Evolutionary conservation across 2,888 invertebrate species (phyloP).

Genomic region (Rotaria magnacalcarata): DNA sequence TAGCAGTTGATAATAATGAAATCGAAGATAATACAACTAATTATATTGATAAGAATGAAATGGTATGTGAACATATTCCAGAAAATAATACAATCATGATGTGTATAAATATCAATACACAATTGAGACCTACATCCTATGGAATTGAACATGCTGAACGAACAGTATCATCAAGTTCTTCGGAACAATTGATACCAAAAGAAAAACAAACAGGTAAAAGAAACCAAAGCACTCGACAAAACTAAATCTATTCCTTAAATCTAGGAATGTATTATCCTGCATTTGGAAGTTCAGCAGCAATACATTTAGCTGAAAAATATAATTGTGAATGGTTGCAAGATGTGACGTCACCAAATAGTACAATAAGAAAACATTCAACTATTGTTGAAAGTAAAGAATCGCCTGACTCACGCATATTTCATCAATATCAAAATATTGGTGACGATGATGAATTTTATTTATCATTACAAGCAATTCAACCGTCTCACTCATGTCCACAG

Average conservation of each 20-base stretch:
- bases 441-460: slow-evolving; percentile 21
- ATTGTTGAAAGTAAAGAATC: background rate
- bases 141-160: background rate
- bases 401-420: background rate
- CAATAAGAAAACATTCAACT: background rate
- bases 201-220: slow-evolving; percentile 28
- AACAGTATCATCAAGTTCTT: background rate
- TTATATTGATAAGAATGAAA: background rate
- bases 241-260: background rate
- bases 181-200: slow-evolving; percentile 18
- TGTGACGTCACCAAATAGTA: background rate
- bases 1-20: background rate
- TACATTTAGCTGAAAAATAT: slow-evolving; percentile 26
- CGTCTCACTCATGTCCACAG: background rate
- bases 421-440: background rate
- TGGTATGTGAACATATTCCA: background rate
- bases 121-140: background rate
- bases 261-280: slow-evolving; percentile 11
- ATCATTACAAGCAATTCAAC: background rate
- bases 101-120: background rate
- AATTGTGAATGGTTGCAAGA: slow-evolving; percentile 21
- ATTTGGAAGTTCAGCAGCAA: background rate
- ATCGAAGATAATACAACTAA: background rate
- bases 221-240: background rate
- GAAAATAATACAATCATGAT: background rate